phyloP scores from a whole-genome alignment of 2,888 invertebrate genomes.

The Ophion ventricosus region DNA sequence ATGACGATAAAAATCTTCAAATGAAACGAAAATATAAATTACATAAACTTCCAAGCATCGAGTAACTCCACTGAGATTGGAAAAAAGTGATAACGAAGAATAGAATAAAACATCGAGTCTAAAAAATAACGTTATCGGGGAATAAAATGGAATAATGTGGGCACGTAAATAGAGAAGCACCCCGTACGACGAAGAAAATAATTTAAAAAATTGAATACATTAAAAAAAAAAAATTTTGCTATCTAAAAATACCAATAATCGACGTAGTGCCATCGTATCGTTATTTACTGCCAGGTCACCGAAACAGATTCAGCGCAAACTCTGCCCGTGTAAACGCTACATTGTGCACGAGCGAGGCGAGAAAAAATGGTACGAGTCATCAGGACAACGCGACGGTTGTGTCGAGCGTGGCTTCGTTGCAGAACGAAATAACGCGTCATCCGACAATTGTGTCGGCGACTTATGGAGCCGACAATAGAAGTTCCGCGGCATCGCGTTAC shows the following conservation, averaged over 20 bases:
- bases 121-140: no score
- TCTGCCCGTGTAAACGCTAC: conserved; percentile 43
- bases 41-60: not conserved
- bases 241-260: not conserved
- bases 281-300: conserved; percentile 55
- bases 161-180: no score
- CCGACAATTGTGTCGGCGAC: conserved; percentile 55
- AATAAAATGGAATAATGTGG: no score
- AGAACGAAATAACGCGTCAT: conserved; percentile 58
- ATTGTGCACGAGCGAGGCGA: conserved; percentile 66
- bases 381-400: conserved; percentile 63
- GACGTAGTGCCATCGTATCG: not conserved
- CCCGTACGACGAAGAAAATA: no score
- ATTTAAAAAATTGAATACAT: no score
- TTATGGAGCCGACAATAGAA: conserved; percentile 71
- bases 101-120: not conserved
- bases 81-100: not conserved
- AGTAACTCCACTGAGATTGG: no score
- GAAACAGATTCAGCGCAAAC: conserved; percentile 51
- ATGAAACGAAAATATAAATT: not conserved
- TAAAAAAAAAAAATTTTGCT: not conserved
- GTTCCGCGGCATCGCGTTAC: conserved; percentile 75
- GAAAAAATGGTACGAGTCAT: conserved; percentile 63
- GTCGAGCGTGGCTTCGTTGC: conserved; percentile 51
- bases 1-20: not conserved